Evolutionary conservation across 2,888 invertebrate genomes (phyloP).

Genomic region (Caprella mutica): DNA sequence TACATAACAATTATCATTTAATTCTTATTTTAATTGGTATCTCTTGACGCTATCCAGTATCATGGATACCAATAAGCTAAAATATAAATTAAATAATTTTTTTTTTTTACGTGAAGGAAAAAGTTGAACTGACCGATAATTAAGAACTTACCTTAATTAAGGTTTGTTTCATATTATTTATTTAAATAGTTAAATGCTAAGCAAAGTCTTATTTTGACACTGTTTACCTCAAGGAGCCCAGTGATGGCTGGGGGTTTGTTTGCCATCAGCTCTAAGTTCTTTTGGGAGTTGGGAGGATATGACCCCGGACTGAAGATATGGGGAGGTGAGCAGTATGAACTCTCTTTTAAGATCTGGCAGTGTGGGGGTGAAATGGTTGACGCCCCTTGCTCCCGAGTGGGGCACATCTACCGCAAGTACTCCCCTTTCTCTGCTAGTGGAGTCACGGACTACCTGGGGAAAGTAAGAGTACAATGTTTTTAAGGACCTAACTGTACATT

Average conservation of each 20-base stretch:
- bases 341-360: slow-evolving; percentile 62
- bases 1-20: too few relatives aligned
- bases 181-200: too few relatives aligned
- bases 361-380: slow-evolving; percentile 85
- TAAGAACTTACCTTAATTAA: too few relatives aligned
- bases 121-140: too few relatives aligned
- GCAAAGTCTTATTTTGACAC: too few relatives aligned
- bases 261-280: slow-evolving; percentile 81
- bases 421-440: slow-evolving; percentile 83
- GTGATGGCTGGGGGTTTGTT: slow-evolving; percentile 96
- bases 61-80: too few relatives aligned
- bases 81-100: too few relatives aligned
- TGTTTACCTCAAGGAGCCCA: slow-evolving; percentile 56
- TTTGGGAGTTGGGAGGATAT: slow-evolving; percentile 93
- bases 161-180: too few relatives aligned
- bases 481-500: too few relatives aligned
- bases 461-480: slow-evolving; percentile 43
- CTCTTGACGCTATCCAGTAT: too few relatives aligned
- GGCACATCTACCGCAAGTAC: slow-evolving; percentile 76
- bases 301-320: slow-evolving; percentile 86
- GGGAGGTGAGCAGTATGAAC: slow-evolving; percentile 64
- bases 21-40: too few relatives aligned
- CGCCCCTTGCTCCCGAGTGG: slow-evolving; percentile 86
- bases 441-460: slow-evolving; percentile 74
- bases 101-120: too few relatives aligned